Percentiles rank a stretch among this genome's conserved stretches.
phyloP scores from a whole-genome alignment of 1,140 invertebrate genomes.

The Drosophila lowei region DNA sequence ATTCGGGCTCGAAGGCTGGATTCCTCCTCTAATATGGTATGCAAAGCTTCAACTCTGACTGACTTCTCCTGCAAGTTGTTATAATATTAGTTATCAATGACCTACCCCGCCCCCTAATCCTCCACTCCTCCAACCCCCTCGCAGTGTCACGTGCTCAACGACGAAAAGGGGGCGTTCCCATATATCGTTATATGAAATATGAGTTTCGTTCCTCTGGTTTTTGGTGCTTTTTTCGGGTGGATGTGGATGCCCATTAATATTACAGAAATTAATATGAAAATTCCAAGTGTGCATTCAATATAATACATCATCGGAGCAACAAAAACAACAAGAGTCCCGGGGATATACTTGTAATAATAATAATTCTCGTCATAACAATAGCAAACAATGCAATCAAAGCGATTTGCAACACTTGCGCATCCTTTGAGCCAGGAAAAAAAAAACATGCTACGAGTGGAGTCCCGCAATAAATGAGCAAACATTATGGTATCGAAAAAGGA shows the following conservation, averaged over 20 bases:
- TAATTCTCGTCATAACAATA: slow-evolving; percentile 69
- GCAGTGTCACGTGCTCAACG: slow-evolving; percentile 18
- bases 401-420: slow-evolving; percentile 79
- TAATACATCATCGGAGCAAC: slow-evolving; percentile 72
- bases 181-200: slow-evolving; percentile 64
- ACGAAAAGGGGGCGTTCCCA: slow-evolving; percentile 23
- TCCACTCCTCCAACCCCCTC: neutral
- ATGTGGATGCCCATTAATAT: slow-evolving; percentile 68
- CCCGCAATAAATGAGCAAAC: slow-evolving; percentile 68
- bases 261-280: slow-evolving; percentile 78
- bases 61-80: too few relatives aligned
- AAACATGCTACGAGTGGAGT: slow-evolving; percentile 10
- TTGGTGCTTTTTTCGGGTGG: slow-evolving; percentile 11
- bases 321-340: slow-evolving; percentile 6
- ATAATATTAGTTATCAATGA: slow-evolving; percentile 1
- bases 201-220: slow-evolving; percentile 27
- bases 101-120: neutral
- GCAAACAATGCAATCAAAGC: slow-evolving; percentile 78
- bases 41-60: too few relatives aligned
- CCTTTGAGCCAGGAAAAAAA: slow-evolving; percentile 49
- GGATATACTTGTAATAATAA: slow-evolving; percentile 51
- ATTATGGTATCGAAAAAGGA: slow-evolving; percentile 41
- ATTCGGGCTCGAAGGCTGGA: neutral
- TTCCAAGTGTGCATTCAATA: slow-evolving; percentile 74
- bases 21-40: too few relatives aligned